Percentiles rank a stretch among this genome's conserved stretches.
Evolutionary conservation across 23 tunicate genomes (phyloP).

Genomic region (Aplidium turbinatum): DNA sequence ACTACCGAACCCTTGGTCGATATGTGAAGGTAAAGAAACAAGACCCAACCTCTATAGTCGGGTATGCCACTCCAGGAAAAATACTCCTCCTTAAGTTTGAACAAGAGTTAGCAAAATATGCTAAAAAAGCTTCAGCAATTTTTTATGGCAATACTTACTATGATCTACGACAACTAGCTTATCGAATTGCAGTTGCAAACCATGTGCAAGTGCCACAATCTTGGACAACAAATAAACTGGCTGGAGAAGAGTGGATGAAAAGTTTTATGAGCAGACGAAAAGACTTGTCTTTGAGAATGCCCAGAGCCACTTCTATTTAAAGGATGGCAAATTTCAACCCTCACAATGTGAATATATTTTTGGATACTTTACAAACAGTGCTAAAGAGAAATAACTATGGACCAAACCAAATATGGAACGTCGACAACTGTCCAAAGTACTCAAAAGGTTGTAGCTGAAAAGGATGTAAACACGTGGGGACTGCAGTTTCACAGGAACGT

Average conservation of each 20-base stretch:
- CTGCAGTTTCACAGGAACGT: slow-evolving; percentile 23
- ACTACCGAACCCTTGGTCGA: too few species aligned
- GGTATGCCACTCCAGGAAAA: not conserved
- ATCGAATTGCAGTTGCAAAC: slow-evolving; percentile 9
- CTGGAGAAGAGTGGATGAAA: slow-evolving; percentile 1
- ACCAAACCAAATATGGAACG: slow-evolving; percentile 27
- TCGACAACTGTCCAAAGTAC: slow-evolving; percentile 29
- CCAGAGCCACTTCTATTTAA: slow-evolving; percentile 11
- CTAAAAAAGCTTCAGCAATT: too few species aligned
- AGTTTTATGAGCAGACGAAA: slow-evolving; percentile 1
- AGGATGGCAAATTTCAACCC: slow-evolving; percentile 17
- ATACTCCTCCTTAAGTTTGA: too few species aligned
- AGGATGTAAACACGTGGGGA: slow-evolving; percentile 30
- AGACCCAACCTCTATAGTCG: too few species aligned
- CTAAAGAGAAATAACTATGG: not conserved
- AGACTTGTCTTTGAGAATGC: not conserved
- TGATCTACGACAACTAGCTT: slow-evolving; percentile 3
- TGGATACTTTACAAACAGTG: slow-evolving; percentile 18
- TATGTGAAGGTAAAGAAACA: too few species aligned
- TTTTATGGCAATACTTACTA: not conserved
- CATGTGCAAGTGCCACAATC: not conserved
- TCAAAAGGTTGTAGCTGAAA: slow-evolving; percentile 21
- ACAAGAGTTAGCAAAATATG: not conserved
- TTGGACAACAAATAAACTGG: slow-evolving; percentile 10
- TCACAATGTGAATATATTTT: slow-evolving; percentile 9